These are phyloP conservation scores for Sicus ferrugineus DNA, from an alignment of 2,888 invertebrate species.

Conservation along the genomic window DNA sequence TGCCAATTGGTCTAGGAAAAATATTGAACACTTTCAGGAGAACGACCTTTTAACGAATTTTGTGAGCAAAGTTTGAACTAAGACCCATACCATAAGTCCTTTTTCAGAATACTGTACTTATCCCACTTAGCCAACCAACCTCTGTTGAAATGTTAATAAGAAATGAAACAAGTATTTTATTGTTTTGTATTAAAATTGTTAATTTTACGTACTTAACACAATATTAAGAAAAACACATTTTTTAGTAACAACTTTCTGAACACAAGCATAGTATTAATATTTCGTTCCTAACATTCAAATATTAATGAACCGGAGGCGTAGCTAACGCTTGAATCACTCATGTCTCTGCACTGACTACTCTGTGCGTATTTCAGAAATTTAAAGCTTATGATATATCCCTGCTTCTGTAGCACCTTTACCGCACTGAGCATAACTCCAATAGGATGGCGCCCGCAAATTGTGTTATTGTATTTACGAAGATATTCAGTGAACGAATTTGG, in stretches of 20 bases:
- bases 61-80: no score
- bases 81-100: no score
- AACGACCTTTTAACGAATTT: no score
- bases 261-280: background rate
- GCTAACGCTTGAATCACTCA: slow-evolving; percentile 95
- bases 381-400: slow-evolving; percentile 76
- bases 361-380: slow-evolving; percentile 98
- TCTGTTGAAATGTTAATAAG: no score
- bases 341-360: slow-evolving; percentile 89
- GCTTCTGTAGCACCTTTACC: slow-evolving; percentile 61
- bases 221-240: background rate
- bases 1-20: no score
- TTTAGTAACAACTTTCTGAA: slow-evolving; percentile 18
- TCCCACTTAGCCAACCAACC: no score
- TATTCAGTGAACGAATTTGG: slow-evolving; percentile 91
- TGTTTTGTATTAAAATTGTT: no score
- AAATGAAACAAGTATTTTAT: no score
- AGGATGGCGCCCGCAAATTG: slow-evolving; percentile 99
- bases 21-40: no score
- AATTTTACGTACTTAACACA: no score
- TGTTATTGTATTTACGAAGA: slow-evolving; percentile 93
- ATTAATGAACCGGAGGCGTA: slow-evolving; percentile 95
- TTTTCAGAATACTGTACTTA: no score
- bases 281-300: slow-evolving; percentile 71
- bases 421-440: slow-evolving; percentile 91